phyloP scores from a whole-genome alignment of 2,797 vertebrate genomes.

The Arctocebus calabarensis region DNA sequence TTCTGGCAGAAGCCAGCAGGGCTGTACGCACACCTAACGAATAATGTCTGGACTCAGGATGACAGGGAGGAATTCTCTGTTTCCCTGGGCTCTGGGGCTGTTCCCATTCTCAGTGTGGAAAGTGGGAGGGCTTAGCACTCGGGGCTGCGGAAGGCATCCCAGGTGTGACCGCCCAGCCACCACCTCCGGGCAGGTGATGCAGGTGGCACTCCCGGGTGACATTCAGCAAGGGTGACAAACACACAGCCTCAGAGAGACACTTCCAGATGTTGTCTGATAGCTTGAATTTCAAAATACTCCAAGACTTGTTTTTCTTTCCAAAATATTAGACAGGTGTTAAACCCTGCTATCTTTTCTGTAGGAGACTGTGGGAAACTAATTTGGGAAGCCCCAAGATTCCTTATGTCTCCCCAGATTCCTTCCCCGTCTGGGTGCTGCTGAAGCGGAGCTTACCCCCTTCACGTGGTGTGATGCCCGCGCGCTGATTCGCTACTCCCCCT shows the following conservation, averaged over 20 bases:
- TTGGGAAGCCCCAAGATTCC: neutral
- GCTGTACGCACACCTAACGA: neutral
- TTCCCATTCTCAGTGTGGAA: accelerated
- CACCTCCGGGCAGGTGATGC: neutral
- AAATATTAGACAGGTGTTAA: neutral
- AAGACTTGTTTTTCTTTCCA: neutral
- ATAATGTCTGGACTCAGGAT: neutral
- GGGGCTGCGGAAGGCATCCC: accelerated
- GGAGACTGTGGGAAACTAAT: neutral
- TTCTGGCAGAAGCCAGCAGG: neutral
- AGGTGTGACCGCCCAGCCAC: accelerated
- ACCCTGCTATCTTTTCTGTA: neutral
- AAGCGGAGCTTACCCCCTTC: accelerated
- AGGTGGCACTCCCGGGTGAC: neutral
- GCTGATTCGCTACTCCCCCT: neutral
- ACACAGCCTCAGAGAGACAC: neutral
- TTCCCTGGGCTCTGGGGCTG: accelerated
- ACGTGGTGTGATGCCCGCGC: accelerated
- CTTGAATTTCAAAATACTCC: neutral
- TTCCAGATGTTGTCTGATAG: neutral
- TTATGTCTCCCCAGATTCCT: neutral
- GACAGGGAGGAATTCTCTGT: neutral
- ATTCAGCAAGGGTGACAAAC: too few species aligned
- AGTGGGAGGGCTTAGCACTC: neutral
- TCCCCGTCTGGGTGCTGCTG: accelerated